Percentiles rank a stretch among this genome's conserved stretches.
Evolutionary conservation across 2,797 vertebrate genomes (phyloP).

Genomic region (Tiaroga cobitis): DNA sequence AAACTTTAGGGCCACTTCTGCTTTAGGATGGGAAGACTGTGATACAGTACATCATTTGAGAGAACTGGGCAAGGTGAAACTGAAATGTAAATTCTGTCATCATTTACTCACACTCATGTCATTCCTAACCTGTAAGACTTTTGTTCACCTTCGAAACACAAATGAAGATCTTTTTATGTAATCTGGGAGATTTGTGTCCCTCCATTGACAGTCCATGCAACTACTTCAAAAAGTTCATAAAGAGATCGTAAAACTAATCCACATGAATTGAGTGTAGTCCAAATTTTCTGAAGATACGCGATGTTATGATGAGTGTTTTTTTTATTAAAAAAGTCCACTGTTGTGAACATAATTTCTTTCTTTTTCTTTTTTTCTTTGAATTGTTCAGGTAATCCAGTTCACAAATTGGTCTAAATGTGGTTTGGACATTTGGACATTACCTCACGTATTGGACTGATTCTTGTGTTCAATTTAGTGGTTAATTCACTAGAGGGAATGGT

Average conservation of each 20-base stretch:
- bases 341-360: neutral
- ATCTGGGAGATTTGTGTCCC: neutral
- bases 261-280: neutral
- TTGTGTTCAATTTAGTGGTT: neutral
- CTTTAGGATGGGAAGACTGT: constrained; percentile 13
- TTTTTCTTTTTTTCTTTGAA: neutral
- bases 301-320: neutral
- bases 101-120: neutral
- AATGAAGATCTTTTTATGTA: neutral
- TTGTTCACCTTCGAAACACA: neutral
- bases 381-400: neutral
- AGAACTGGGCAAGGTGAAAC: neutral
- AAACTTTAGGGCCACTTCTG: neutral
- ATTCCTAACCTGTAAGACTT: neutral
- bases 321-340: neutral
- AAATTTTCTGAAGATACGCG: neutral
- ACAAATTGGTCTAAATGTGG: neutral
- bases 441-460: neutral
- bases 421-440: no score
- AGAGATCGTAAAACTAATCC: neutral
- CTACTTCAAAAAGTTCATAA: neutral
- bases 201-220: neutral
- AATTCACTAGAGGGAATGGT: neutral
- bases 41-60: neutral
- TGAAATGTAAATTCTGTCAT: neutral